Base-by-base conservation (phyloP, 2,113 vertebrate species). In the Pituophis catenifer region DNA sequence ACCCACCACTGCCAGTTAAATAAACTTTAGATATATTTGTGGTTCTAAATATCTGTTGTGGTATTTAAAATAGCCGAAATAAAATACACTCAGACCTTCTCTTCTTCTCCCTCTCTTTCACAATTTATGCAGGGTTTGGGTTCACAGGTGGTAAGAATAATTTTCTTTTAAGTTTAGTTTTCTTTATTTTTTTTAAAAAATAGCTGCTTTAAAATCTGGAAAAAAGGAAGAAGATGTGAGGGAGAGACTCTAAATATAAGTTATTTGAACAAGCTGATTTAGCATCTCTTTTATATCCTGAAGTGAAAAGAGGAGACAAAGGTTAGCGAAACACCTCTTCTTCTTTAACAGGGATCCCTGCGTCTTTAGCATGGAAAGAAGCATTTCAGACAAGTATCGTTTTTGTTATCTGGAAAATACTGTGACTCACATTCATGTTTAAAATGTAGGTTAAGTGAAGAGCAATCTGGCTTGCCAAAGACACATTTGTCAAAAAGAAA, bases 321-420 rank as follows among this genome's bases (percentile, higher is more conserved):
- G 92, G 58, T 95, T 93, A 96, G 93, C 91, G 93, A 96, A 96
- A 95, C 95, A 97, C 58, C 94, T 90, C 92, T 97, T 97, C 0
- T 90, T 90, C 48, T 94, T 95, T 85, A 92, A 94, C 81, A 8
- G 91, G 91, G 93, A 1, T 38, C 94, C 90, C 94, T 94, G 92
- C 48, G 62, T 95, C 95, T 95, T 48, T 94, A 96, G 94, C 54
- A 93, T 91, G 75, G 92, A 65, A 93, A 91, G 92, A 91, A 17
- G 0, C 2, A 26, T 91, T 97, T 93, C 90, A 90, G 94, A 95
- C 88, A 89, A 97, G 93, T 93, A 96, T 91, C 95, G 90, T 94
- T 38, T 70, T 90, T 48, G 88, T 93, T 94, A 91, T 87, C 94
- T 88, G 94, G 81, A 93, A 94, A 90, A 90, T 1, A 92, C 92